A percentile compares a stretch with the other conserved stretches of the same genome.
Conservation (phyloP, 2,797 vertebrate species). For the Odontamblyopus lacepedii region DNA sequence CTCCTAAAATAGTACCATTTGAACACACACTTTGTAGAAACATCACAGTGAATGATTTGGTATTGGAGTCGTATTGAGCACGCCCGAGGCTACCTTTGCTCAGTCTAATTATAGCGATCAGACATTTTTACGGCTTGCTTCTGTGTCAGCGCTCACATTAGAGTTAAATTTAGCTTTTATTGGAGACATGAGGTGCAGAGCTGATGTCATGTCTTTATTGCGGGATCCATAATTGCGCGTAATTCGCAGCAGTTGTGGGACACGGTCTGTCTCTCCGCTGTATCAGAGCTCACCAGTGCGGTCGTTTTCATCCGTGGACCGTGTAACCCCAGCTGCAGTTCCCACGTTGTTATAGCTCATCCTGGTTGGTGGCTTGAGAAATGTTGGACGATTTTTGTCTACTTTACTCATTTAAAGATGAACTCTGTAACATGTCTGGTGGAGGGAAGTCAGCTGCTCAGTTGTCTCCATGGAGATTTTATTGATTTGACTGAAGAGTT, state of each 20-base stretch:
- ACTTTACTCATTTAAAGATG: not conserved
- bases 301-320: slow-evolving; percentile 29
- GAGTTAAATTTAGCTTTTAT: slow-evolving; percentile 54
- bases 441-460: too few relatives aligned
- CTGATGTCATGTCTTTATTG: slow-evolving; percentile 68
- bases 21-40: slow-evolving; percentile 39
- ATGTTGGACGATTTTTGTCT: slow-evolving; percentile 19
- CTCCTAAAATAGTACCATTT: slow-evolving; percentile 46
- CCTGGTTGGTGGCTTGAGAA: slow-evolving; percentile 31
- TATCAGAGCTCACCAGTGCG: slow-evolving; percentile 41
- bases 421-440: too few relatives aligned
- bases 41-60: slow-evolving; percentile 9
- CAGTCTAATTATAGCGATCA: slow-evolving; percentile 47
- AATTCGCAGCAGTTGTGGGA: slow-evolving; percentile 66
- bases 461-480: too few relatives aligned
- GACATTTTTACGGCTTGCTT: slow-evolving; percentile 22
- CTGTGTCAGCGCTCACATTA: slow-evolving; percentile 46
- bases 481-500: too few relatives aligned
- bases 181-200: slow-evolving; percentile 40
- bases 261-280: slow-evolving; percentile 35
- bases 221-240: slow-evolving; percentile 57
- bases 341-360: slow-evolving; percentile 22
- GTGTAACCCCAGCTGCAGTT: slow-evolving; percentile 38
- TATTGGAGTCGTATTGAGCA: slow-evolving; percentile 15
- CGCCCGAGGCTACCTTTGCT: slow-evolving; percentile 20